Conservation (phyloP, 2,797 vertebrate species). For the Tokudaia tokunoshimensis region DNA sequence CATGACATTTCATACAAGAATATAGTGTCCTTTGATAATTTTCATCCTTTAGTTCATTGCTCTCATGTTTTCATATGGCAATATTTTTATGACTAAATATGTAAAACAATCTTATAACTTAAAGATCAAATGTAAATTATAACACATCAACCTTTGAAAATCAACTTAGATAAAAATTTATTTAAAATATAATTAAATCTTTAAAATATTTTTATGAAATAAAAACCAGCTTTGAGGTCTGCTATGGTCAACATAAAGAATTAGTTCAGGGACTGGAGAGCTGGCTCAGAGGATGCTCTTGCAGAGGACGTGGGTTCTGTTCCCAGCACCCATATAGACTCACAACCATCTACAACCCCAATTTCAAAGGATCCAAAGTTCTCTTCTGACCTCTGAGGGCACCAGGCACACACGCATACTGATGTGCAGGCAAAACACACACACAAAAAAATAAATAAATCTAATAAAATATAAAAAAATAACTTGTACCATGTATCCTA, state of each 20-base stretch:
- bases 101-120: background rate
- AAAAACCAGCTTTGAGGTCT: background rate
- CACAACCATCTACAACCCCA: background rate
- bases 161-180: slow-evolving; percentile 23
- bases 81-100: slow-evolving; percentile 14
- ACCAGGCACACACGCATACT: background rate
- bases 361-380: background rate
- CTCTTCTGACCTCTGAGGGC: background rate
- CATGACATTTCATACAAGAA: background rate
- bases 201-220: background rate
- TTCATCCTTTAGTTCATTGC: background rate
- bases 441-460: background rate
- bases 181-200: background rate
- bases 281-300: background rate
- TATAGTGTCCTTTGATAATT: background rate
- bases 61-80: background rate
- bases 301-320: background rate
- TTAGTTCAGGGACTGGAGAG: background rate
- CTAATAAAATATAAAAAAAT: background rate
- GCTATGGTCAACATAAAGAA: background rate
- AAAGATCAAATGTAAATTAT: slow-evolving; percentile 24
- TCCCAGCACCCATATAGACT: background rate
- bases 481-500: background rate
- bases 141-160: background rate
- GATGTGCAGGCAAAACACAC: background rate